Evolutionary conservation across 2,888 invertebrate genomes (phyloP).

Genomic region (Tenthredo mesomela): DNA sequence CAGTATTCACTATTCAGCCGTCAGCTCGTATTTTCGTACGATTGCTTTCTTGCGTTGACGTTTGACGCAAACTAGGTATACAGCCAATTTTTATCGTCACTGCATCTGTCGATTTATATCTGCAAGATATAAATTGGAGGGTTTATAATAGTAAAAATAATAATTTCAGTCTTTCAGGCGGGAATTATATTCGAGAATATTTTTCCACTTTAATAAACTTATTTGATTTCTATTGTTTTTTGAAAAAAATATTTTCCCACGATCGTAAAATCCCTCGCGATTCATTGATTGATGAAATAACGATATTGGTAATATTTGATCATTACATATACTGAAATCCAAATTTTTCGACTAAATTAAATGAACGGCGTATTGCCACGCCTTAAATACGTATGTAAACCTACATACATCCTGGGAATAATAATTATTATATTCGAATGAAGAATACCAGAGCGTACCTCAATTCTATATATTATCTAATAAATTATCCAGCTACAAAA

Average conservation of each 20-base stretch:
- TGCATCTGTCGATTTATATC: background rate
- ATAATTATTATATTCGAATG: background rate
- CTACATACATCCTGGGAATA: background rate
- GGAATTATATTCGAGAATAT: background rate
- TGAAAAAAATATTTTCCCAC: background rate
- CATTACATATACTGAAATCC: background rate
- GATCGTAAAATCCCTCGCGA: background rate
- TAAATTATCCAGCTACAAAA: background rate
- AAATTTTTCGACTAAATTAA: background rate
- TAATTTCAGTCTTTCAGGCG: background rate
- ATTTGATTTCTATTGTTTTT: background rate
- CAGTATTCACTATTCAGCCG: conserved; percentile 26
- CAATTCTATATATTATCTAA: background rate
- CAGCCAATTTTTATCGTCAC: background rate
- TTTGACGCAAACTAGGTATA: background rate
- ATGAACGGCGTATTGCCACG: background rate
- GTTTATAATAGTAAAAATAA: background rate
- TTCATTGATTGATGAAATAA: background rate
- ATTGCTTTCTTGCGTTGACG: background rate
- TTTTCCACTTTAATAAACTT: background rate
- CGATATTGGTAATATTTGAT: background rate
- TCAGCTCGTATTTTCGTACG: conserved; percentile 2
- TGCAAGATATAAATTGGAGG: background rate
- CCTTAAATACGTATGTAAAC: conserved; percentile 21
- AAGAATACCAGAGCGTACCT: background rate